Evolutionary conservation across 2,888 invertebrate genomes (phyloP).

Genomic region (Drosophila yooni): DNA sequence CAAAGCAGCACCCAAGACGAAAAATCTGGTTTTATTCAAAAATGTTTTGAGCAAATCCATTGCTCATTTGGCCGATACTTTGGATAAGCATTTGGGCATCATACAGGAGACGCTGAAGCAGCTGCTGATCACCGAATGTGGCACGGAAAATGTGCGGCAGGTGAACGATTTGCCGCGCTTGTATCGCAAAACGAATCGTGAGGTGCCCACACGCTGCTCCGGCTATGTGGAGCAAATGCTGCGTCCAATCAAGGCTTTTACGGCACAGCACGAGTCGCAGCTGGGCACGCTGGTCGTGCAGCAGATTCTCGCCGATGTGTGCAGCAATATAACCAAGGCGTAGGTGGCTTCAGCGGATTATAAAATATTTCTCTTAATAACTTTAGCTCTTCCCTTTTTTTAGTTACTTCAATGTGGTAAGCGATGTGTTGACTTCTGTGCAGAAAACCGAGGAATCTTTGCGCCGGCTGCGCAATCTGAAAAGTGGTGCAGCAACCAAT

Average conservation of each 20-base stretch:
- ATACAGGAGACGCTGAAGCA: constrained; percentile 90
- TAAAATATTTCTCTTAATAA: background rate
- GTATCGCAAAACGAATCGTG: constrained; percentile 96
- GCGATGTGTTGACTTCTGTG: constrained; percentile 96
- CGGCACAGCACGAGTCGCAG: constrained; percentile 84
- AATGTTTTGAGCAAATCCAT: constrained; percentile 76
- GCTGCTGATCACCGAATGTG: constrained; percentile 91
- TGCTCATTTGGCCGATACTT: constrained; percentile 59
- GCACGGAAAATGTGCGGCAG: constrained; percentile 89
- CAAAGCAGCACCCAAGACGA: constrained; percentile 78
- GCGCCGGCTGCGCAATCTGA: constrained; percentile 93
- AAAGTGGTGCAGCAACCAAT: constrained; percentile 87
- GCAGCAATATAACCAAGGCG: constrained; percentile 87
- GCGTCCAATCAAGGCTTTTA: constrained; percentile 86
- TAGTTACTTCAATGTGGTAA: constrained; percentile 90
- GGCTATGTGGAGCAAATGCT: constrained; percentile 90
- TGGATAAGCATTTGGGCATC: constrained; percentile 58
- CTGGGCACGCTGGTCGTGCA: constrained; percentile 74
- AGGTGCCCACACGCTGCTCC: constrained; percentile 92
- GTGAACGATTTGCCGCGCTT: constrained; percentile 97
- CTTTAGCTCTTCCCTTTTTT: background rate
- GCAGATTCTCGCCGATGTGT: constrained; percentile 78
- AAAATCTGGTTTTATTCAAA: constrained; percentile 50
- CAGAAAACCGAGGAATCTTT: constrained; percentile 98
- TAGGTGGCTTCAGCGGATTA: constrained; percentile 83